Evolutionary conservation across 64 coral and sea anemone species (phyloP).

Genomic region (Porites lutea): DNA sequence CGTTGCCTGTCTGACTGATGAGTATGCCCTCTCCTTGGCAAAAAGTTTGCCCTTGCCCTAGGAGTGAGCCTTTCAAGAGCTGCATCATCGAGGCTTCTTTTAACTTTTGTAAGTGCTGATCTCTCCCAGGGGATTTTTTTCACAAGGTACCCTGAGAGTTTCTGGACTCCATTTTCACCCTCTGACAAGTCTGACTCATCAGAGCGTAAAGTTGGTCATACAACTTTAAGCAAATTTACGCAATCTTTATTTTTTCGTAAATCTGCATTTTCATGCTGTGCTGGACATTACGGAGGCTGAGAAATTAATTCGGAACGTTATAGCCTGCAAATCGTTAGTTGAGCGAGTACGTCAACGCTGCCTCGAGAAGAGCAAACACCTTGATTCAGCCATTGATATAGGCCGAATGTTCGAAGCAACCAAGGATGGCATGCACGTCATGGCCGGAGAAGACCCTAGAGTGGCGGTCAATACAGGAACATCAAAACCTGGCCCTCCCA

Average conservation of each 20-base stretch:
- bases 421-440: not conserved
- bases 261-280: too few relatives aligned
- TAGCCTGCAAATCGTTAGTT: not conserved
- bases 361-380: not conserved
- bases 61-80: not conserved
- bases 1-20: not conserved
- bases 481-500: not conserved
- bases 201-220: too few relatives aligned
- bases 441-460: not conserved
- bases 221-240: too few relatives aligned
- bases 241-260: too few relatives aligned
- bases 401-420: not conserved
- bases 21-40: not conserved
- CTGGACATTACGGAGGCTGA: conserved; percentile 30
- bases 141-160: conserved; percentile 14
- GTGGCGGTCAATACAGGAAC: not conserved
- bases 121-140: conserved; percentile 62
- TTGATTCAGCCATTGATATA: not conserved
- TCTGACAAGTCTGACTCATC: conserved; percentile 48
- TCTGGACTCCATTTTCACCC: not conserved
- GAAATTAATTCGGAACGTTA: not conserved
- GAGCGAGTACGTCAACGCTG: conserved; percentile 43
- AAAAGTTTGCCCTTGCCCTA: not conserved
- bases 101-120: conserved; percentile 4
- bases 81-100: conserved; percentile 19